Evolutionary conservation across 2,888 invertebrate genomes (phyloP).

Genomic region (Parnassius orleans): DNA sequence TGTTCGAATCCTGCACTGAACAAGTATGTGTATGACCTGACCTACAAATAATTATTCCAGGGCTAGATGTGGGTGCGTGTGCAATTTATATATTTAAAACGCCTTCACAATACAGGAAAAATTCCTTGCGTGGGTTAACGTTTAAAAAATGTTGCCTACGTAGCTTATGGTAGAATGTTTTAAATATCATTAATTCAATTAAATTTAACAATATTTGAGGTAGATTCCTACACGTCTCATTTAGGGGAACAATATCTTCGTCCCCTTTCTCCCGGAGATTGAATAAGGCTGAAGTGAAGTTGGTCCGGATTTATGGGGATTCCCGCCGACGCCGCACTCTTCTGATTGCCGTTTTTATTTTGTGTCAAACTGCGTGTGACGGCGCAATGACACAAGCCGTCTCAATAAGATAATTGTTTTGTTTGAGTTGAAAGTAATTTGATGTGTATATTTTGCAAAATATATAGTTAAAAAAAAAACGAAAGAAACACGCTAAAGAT

Average conservation of each 20-base stretch:
- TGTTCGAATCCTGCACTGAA: no score
- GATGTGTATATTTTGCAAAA: neutral
- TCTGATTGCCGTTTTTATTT: conserved; percentile 75
- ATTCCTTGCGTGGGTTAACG: no score
- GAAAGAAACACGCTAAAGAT: no score
- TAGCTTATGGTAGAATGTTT: no score
- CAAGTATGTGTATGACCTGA: no score
- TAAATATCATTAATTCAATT: no score
- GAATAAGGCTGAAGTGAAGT: conserved; percentile 70
- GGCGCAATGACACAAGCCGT: conserved; percentile 28
- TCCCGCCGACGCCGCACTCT: conserved; percentile 68
- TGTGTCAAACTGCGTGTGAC: conserved; percentile 68
- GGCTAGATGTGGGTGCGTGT: no score
- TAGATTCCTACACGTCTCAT: conserved; percentile 29
- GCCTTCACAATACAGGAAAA: no score
- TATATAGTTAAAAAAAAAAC: no score
- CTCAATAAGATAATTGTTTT: conserved; percentile 32
- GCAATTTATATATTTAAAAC: no score
- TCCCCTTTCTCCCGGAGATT: conserved; percentile 63
- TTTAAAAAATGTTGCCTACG: no score
- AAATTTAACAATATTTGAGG: neutral
- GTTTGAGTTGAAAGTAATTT: conserved; percentile 21
- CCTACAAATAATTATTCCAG: no score
- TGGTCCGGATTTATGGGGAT: conserved; percentile 75
- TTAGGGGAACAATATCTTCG: conserved; percentile 37